Conservation (phyloP, 2,113 vertebrate genomes). For the Parus major region DNA sequence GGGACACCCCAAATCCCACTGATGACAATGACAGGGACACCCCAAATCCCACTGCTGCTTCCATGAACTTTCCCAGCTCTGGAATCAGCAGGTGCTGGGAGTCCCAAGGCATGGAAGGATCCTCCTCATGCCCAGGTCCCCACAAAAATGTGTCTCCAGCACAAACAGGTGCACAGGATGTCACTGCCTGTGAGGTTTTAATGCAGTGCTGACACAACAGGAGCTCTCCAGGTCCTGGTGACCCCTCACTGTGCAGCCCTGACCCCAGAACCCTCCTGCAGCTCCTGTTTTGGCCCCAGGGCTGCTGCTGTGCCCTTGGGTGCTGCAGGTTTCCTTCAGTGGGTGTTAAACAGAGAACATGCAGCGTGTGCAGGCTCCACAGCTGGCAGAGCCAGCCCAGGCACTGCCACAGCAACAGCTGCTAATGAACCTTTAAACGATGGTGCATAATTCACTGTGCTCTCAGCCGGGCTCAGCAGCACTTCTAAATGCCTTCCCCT, state of each 20-base stretch:
- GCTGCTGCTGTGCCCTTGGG: too few species aligned
- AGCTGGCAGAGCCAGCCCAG: neutral
- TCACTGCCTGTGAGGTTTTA: fast-evolving
- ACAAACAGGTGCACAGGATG: fast-evolving
- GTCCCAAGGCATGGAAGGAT: neutral
- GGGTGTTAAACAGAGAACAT: neutral
- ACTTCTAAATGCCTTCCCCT: neutral
- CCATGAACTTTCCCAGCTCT: fast-evolving
- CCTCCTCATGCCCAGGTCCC: fast-evolving
- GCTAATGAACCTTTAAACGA: neutral
- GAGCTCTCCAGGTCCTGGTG: neutral
- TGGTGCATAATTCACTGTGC: fast-evolving
- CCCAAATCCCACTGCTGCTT: too few species aligned
- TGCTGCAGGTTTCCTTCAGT: neutral
- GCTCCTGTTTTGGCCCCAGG: too few species aligned
- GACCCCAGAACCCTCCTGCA: too few species aligned
- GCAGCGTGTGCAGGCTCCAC: fast-evolving
- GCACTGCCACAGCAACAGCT: fast-evolving
- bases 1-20: neutral
- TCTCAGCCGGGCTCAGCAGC: neutral
- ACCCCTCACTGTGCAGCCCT: fast-evolving
- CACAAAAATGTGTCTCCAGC: fast-evolving
- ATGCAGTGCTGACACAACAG: fast-evolving
- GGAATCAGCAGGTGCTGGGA: fast-evolving
- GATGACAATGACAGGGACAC: neutral